Evolutionary conservation across 1,140 invertebrate species (phyloP).

Genomic region (Trachymyrmex cornetzi): DNA sequence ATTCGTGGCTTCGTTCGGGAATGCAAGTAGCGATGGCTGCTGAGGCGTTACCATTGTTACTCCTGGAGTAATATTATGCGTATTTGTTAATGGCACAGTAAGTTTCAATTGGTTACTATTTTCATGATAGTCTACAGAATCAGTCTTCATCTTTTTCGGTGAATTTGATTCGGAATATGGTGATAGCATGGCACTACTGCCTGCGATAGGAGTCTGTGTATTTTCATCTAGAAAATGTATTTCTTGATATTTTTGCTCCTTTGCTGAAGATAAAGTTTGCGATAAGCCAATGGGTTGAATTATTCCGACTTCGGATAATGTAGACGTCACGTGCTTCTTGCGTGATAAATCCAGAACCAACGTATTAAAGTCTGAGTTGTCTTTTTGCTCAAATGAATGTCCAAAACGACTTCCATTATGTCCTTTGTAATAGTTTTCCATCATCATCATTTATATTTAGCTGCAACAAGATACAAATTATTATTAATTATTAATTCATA

Average conservation of each 20-base stretch:
- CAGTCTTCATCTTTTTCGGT: conserved; percentile 68
- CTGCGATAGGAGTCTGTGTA: conserved; percentile 72
- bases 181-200: conserved; percentile 74
- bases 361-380: background rate
- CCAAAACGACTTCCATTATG: background rate
- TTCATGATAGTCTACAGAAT: conserved; percentile 23
- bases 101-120: background rate
- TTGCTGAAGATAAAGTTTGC: background rate
- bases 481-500: conserved; percentile 15
- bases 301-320: background rate
- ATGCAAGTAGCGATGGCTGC: too few species aligned
- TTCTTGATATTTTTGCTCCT: background rate
- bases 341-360: conserved; percentile 75
- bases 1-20: background rate
- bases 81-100: background rate
- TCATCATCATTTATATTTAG: background rate
- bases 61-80: background rate
- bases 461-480: conserved; percentile 10
- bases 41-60: background rate
- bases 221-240: background rate
- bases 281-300: background rate
- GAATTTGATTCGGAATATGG: conserved; percentile 79
- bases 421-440: background rate
- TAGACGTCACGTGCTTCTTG: conserved; percentile 61
- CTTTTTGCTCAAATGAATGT: background rate